Base-by-base conservation (phyloP, 2,888 invertebrate species). In the Teleiodes luculella region DNA sequence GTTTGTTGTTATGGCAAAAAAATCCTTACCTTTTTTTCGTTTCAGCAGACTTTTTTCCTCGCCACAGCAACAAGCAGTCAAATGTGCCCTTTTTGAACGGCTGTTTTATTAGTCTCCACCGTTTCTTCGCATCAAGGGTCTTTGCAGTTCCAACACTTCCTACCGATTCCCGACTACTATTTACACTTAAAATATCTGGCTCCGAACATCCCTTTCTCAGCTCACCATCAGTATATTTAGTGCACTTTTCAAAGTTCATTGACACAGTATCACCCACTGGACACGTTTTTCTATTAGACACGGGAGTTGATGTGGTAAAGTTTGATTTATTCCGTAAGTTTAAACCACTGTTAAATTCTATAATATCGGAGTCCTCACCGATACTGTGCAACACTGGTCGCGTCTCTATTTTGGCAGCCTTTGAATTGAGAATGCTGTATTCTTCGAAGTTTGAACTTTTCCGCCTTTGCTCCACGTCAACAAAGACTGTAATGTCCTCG, bases 11-110 rank as follows among this genome's bases (percentile, higher is more conserved):
- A 4, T 30, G 30, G 30, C 8, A 6, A 20, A 83, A 28, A 8
- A 47, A 18, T 16, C 4, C 88, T 86, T 64, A 89, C 90, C 76
- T 81, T 46, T 65, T 57, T 45, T 70, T 68, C 55, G 71, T 64
- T 33, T 70, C 56, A 43, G 65, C 72, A 47, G 76, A 66, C 66
- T 81, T 86, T 67, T 83, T 88, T 60, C 80, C 78, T 55, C 86
- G 83, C 89, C 89, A 90, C 39, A 76, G 75, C 36, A 89, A 67
- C 63, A 90, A 70, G 65, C 86, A 86, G 65, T 87, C 86, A 59
- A 90, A 84, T 33, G 86, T 73, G 31, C 82, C 82, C 71, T 85
- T 90, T 50, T 76, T 76, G 61, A 87, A 83, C 0, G 80, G 78
- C 7, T 82, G 82, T 61, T 78, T 86, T 31, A 86, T 65, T 54